Base-by-base conservation (phyloP, 2,113 vertebrate species). In the Neomonachus schauinslandi region DNA sequence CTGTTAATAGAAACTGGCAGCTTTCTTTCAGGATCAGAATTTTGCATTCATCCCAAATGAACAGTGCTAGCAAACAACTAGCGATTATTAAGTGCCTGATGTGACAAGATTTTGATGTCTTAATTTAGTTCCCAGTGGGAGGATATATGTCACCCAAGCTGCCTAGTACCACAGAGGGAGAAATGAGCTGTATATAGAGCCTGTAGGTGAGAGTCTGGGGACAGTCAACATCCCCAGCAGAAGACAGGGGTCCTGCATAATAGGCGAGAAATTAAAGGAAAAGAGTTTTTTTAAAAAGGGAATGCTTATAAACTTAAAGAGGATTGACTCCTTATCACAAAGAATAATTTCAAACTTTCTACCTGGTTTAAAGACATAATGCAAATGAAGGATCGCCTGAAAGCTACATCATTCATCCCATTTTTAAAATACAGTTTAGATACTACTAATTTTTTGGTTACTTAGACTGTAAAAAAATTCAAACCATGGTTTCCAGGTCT, bases 91-190 rank as follows among this genome's bases (percentile, higher is more conserved):
- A 92, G 94, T 97, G 81, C 80, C 97, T 98, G 97, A 96, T 96
- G 96, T 98, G 97, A 97, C 98, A 98, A 91, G 97, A 97, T 74
- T 97, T 94, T 97, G 97, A 98, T 98, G 97, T 92, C 97, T 98
- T 98, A 98, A 97, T 98, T 98, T 98, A 97, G 97, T 98, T 98
- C 92, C 80, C 77, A 89, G 97, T 98, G 94, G 98, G 97, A 96
- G 95, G 97, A 94, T 96, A 55, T 83, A 69, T 96, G 96, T 96
- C 97, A 97, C 39, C 42, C 74, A 96, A 94, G 93, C 96, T 96
- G 90, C 94, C 90, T 96, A 1, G 87, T 51, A 39, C 65, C 39
- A 36, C 57, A 77, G 39, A 91, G 92, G 82, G 95, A 92, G 88
- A 93, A 95, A 63, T 5, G 84, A 94, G 71, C 95, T 79, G 46